Evolutionary conservation across 1,140 invertebrate species (phyloP).

Genomic region (Heliconius nattereri): DNA sequence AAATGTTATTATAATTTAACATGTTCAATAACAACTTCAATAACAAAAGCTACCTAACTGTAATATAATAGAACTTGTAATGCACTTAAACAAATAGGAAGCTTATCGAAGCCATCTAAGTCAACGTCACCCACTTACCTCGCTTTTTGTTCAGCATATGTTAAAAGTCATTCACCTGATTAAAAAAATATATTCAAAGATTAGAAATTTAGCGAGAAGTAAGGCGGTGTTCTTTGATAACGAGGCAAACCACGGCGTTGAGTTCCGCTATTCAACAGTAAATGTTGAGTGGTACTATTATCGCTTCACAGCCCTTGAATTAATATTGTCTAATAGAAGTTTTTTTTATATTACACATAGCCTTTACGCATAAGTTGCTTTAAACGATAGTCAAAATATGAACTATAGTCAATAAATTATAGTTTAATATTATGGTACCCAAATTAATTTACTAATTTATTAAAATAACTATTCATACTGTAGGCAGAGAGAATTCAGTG

Average conservation of each 20-base stretch:
- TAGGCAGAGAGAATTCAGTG: too few species aligned
- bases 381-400: neutral
- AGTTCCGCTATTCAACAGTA: too few species aligned
- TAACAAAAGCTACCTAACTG: neutral
- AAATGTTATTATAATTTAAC: too few species aligned
- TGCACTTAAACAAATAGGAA: conserved; percentile 19
- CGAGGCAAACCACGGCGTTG: too few species aligned
- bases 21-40: neutral
- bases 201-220: too few species aligned
- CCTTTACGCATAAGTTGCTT: conserved; percentile 29
- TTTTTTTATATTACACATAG: conserved; percentile 22
- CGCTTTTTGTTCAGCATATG: neutral
- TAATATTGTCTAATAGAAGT: neutral
- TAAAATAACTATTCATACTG: too few species aligned
- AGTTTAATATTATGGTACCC: neutral
- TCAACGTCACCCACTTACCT: neutral
- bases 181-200: neutral
- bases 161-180: neutral
- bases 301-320: neutral
- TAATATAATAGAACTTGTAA: neutral
- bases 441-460: too few species aligned
- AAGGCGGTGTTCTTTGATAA: too few species aligned
- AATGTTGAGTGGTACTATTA: too few species aligned
- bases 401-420: neutral
- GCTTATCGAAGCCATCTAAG: conserved; percentile 11